Evolutionary conservation across 1,140 invertebrate genomes (phyloP).

Genomic region (Pseudoatta argentina): DNA sequence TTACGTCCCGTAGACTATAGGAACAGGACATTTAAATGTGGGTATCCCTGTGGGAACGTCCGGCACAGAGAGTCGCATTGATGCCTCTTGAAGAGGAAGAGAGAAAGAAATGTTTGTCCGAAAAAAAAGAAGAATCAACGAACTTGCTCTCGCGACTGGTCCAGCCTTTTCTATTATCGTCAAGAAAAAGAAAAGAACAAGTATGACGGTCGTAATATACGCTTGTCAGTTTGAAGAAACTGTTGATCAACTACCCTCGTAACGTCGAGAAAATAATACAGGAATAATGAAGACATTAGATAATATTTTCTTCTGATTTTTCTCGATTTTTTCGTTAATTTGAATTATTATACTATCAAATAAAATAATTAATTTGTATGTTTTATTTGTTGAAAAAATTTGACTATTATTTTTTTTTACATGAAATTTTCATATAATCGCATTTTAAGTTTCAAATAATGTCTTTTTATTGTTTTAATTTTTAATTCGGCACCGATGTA

Average conservation of each 20-base stretch:
- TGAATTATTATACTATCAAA: not conserved
- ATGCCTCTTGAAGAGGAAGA: constrained; percentile 49
- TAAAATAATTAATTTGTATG: not conserved
- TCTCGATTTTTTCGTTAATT: not conserved
- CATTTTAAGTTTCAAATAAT: not conserved
- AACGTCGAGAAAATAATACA: constrained; percentile 5
- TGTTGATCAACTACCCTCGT: constrained; percentile 25
- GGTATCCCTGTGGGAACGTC: constrained; percentile 79
- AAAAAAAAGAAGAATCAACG: constrained; percentile 67
- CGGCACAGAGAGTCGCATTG: constrained; percentile 70
- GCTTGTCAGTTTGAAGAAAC: constrained; percentile 40
- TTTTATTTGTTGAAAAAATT: not conserved
- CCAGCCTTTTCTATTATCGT: constrained; percentile 59
- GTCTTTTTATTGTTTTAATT: not conserved
- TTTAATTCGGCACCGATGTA: not conserved
- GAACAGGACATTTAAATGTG: constrained; percentile 78
- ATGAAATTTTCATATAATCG: not conserved
- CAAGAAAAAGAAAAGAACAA: constrained; percentile 29
- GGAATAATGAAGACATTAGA: not conserved
- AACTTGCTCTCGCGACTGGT: constrained; percentile 70
- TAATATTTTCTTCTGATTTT: not conserved
- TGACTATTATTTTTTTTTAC: not conserved
- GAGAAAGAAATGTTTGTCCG: constrained; percentile 23
- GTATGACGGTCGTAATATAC: not conserved
- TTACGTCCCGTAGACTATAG: constrained; percentile 50